A percentile compares a stretch with the other conserved stretches of the same genome.
phyloP scores from a whole-genome alignment of 2,797 vertebrate genomes.

The Phyllotis vaccarum region DNA sequence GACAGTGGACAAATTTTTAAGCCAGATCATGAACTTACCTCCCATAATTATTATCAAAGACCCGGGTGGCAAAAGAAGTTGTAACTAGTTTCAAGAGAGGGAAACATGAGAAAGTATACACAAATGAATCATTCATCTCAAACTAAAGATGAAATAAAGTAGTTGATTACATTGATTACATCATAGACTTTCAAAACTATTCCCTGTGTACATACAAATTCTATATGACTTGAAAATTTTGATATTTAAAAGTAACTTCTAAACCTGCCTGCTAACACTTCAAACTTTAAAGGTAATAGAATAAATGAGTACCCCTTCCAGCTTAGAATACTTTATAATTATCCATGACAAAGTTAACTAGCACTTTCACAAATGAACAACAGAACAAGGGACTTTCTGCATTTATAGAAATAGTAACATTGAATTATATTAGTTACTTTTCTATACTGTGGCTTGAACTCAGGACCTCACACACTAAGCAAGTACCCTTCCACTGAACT shows the following conservation, averaged over 20 bases:
- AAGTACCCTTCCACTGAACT: background rate
- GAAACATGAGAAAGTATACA: constrained; percentile 1
- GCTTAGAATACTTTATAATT: constrained; percentile 60
- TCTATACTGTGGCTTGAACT: background rate
- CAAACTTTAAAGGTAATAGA: constrained; percentile 22
- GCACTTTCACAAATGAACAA: constrained; percentile 46
- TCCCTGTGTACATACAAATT: background rate
- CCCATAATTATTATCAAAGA: background rate
- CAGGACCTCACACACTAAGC: background rate
- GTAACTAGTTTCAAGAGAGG: constrained; percentile 49
- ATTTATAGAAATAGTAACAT: constrained; percentile 10
- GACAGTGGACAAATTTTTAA: constrained; percentile 36
- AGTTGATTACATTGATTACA: constrained; percentile 18
- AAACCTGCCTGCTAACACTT: constrained; percentile 29
- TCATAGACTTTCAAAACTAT: constrained; percentile 45
- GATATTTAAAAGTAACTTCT: constrained; percentile 60
- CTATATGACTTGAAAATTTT: constrained; percentile 43
- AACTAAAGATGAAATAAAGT: constrained; percentile 48
- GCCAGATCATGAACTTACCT: background rate
- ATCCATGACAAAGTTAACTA: constrained; percentile 26
- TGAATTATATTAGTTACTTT: background rate
- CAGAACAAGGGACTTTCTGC: background rate
- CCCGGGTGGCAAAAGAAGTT: background rate
- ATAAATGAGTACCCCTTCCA: background rate
- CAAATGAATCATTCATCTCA: constrained; percentile 46